These are phyloP conservation scores for Anoplophora glabripennis DNA, from an alignment of 1,140 invertebrate species.

Conservation along the genomic window DNA sequence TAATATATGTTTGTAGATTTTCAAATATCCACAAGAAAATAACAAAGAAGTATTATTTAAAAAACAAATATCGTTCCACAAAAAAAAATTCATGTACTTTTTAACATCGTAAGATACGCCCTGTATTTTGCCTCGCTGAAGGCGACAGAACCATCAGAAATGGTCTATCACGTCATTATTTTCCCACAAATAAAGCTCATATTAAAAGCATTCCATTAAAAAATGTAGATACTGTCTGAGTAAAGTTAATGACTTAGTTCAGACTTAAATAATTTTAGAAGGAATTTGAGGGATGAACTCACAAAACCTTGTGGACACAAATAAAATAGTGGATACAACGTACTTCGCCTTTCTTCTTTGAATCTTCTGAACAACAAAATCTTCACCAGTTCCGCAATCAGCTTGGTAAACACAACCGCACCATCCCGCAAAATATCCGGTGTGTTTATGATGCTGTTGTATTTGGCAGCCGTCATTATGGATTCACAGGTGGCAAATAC, in stretches of 20 bases:
- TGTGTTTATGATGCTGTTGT: slow-evolving; percentile 31
- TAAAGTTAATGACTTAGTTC: slow-evolving; percentile 1
- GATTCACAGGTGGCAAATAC: slow-evolving; percentile 36
- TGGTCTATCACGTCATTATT: neutral
- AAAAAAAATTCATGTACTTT: no score
- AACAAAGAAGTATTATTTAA: neutral
- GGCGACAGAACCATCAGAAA: neutral
- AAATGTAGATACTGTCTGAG: slow-evolving; percentile 1
- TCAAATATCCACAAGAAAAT: neutral
- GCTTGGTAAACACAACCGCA: slow-evolving; percentile 27
- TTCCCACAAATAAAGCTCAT: no score
- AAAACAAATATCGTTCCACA: neutral
- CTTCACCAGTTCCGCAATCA: slow-evolving; percentile 32
- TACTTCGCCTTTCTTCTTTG: slow-evolving; percentile 37
- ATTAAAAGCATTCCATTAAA: neutral
- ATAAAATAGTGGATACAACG: no score
- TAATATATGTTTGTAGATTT: neutral
- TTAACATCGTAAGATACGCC: no score
- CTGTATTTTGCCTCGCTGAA: no score
- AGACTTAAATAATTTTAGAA: neutral
- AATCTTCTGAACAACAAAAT: slow-evolving; percentile 35
- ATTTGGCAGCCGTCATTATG: slow-evolving; percentile 39
- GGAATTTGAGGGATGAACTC: neutral
- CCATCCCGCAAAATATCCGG: slow-evolving; percentile 34
- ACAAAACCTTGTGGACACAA: no score